Conservation (phyloP, 2,888 invertebrate genomes). For the Serripes groenlandicus region DNA sequence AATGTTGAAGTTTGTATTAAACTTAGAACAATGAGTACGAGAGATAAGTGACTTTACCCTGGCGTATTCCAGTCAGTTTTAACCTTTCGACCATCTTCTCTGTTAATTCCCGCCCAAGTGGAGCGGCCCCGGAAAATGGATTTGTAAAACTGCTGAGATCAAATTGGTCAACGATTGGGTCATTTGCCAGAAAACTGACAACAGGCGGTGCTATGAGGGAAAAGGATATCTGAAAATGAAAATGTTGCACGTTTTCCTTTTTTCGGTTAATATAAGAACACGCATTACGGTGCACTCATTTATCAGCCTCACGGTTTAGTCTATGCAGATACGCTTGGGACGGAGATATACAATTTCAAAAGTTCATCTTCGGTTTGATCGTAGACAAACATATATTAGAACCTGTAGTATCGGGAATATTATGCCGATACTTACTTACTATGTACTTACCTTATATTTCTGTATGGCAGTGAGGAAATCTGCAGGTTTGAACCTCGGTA, state of each 20-base stretch:
- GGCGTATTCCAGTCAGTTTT: constrained; percentile 91
- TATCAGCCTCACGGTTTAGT: too few relatives aligned
- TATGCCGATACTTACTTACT: background rate
- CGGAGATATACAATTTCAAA: too few relatives aligned
- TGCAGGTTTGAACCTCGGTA: constrained; percentile 92
- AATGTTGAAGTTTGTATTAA: too few relatives aligned
- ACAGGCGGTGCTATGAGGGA: constrained; percentile 91
- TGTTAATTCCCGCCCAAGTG: constrained; percentile 90
- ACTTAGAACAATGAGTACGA: too few relatives aligned
- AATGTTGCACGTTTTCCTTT: too few relatives aligned
- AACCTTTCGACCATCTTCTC: constrained; percentile 89
- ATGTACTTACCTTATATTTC: constrained; percentile 88
- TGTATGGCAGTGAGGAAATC: constrained; percentile 90
- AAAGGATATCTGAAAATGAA: constrained; percentile 68
- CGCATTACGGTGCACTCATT: too few relatives aligned
- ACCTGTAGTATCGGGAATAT: too few relatives aligned
- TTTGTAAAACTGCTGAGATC: constrained; percentile 91
- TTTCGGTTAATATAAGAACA: too few relatives aligned
- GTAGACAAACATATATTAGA: too few relatives aligned
- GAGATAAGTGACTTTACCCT: constrained; percentile 61
- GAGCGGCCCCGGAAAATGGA: constrained; percentile 93
- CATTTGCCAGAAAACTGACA: constrained; percentile 91
- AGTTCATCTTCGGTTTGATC: too few relatives aligned
- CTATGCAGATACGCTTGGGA: too few relatives aligned
- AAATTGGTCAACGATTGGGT: constrained; percentile 90